Conservation (phyloP, 2,797 vertebrate genomes). For the Pyrrhura leucotis region DNA sequence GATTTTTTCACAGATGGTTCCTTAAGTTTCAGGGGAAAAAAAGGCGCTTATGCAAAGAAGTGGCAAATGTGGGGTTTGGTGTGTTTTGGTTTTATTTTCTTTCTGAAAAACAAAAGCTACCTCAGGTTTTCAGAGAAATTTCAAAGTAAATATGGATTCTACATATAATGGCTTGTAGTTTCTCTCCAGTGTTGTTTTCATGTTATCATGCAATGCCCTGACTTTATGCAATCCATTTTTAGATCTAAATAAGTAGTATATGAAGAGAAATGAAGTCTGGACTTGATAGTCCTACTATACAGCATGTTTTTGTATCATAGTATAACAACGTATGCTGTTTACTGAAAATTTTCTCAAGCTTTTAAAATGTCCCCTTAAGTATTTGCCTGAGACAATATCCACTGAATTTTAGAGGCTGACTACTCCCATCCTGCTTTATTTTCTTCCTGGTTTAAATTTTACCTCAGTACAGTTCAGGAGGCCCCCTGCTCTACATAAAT, state of each 20-base stretch:
- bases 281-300: background rate
- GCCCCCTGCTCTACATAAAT: conserved; percentile 29
- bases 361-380: background rate
- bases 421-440: background rate
- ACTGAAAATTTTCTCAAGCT: background rate
- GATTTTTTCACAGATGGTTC: background rate
- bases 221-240: background rate
- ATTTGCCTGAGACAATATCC: background rate
- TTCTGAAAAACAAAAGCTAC: background rate
- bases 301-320: background rate
- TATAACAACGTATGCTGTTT: background rate
- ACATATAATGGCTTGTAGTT: background rate
- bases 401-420: background rate
- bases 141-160: background rate
- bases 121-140: background rate
- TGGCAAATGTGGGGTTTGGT: background rate
- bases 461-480: background rate
- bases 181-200: background rate
- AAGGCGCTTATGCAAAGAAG: background rate
- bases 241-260: background rate
- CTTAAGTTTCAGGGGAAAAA: background rate
- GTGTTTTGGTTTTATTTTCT: background rate
- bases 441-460: background rate
- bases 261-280: background rate
- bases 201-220: background rate